Percentiles rank a stretch among this genome's conserved stretches.
phyloP scores from a whole-genome alignment of 2,797 vertebrate genomes.

The Chelon auratus region DNA sequence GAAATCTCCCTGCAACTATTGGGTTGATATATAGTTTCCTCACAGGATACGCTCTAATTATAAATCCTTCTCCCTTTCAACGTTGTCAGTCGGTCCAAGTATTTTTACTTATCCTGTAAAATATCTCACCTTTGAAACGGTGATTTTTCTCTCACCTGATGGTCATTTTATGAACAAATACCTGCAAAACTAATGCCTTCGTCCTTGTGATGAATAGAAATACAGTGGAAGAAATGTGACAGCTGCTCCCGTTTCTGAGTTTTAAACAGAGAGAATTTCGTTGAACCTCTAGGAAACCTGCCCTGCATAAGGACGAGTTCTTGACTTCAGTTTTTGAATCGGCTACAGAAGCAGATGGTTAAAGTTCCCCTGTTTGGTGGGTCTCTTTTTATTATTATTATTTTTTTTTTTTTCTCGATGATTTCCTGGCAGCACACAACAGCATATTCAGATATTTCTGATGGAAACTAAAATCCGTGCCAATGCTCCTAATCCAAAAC shows the following conservation, averaged over 20 bases:
- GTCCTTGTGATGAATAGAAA: neutral
- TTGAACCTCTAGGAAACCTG: conserved; percentile 20
- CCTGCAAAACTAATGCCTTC: neutral
- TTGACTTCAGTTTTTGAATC: conserved; percentile 23
- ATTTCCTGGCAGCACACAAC: conserved; percentile 53
- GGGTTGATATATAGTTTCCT: conserved; percentile 4
- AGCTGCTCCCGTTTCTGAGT: neutral
- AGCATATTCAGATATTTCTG: conserved; percentile 51
- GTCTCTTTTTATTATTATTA: conserved; percentile 10
- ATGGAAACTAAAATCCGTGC: conserved; percentile 48
- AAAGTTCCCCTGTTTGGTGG: conserved; percentile 48
- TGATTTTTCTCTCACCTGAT: too few species aligned
- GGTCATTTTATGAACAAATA: too few species aligned
- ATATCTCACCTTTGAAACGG: neutral
- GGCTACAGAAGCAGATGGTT: conserved; percentile 49
- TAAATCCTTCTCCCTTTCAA: too few species aligned
- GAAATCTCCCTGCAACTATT: conserved; percentile 12
- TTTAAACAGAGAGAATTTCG: conserved; percentile 3
- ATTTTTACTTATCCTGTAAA: neutral
- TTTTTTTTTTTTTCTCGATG: conserved; percentile 21
- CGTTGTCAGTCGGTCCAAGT: neutral
- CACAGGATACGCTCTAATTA: neutral
- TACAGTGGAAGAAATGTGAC: neutral
- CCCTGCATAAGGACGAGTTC: conserved; percentile 16
- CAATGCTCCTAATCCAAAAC: conserved; percentile 66